Base-by-base conservation (phyloP, 2,113 vertebrate species). In the Silurus asotus region DNA sequence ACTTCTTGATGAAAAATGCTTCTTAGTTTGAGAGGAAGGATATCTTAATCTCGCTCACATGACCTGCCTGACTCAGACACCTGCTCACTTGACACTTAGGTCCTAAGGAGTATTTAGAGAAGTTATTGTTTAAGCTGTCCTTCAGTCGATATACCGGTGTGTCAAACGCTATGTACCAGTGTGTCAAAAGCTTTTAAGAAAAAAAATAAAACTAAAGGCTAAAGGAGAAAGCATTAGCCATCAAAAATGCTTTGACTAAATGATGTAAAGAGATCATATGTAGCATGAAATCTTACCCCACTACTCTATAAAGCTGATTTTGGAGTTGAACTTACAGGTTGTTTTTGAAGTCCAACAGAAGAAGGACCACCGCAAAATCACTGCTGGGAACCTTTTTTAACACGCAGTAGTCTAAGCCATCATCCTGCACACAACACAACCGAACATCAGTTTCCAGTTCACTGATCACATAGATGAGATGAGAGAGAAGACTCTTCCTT, bases 381-480 rank as follows among this genome's bases (percentile, higher is more conserved):
- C 90, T 92, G 0, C 72, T 90, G 53, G 94, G 94, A 1, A 76
- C 88, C 86, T 93, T 96, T 45, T 93, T 95, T 82, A 97, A 86
- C 87, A 96, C 94, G 87, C 96, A 97, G 82, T 94, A 96, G 88
- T 95, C 94, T 14, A 94, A 55, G 82, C 96, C 95, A 92, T 96
- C 96, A 87, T 96, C 96, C 96, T 97, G 86, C 45, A 58, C 58
- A 67, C 17, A 28, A 45, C 19, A 61, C 8, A 61, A 51, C 15
- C 6, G 8, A 20, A 49, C 49, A 78, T 58, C 37, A 28, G 15
- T 8, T 13, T 10, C 61, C 19, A 8, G 48, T n/a, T 81, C 9
- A 25, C 56, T 55, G 25, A 78, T 28, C 85, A 82, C 37, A 65
- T n/a, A n/a, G 20, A 17, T 20, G 59, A 37, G 23, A 23, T 2